Conservation (phyloP, 2,888 invertebrate genomes). For the Dryococelus australis region DNA sequence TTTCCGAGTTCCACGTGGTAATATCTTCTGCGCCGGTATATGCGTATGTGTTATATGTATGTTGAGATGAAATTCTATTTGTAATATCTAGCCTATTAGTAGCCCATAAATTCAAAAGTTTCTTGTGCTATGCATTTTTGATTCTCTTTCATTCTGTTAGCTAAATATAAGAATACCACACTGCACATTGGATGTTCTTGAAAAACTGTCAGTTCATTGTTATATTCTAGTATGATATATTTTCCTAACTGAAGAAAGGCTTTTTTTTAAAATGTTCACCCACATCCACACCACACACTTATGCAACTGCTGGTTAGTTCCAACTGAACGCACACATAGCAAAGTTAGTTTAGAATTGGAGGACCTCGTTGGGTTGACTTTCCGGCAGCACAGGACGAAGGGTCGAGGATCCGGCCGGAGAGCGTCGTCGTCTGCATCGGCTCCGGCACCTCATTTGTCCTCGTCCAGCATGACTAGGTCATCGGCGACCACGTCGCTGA, state of each 20-base stretch:
- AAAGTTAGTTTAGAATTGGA: background rate
- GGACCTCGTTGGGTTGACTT: background rate
- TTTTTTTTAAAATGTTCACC: constrained; percentile 3
- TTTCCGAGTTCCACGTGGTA: background rate
- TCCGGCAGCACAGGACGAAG: no score
- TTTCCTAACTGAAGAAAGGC: constrained; percentile 16
- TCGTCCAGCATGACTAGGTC: constrained; percentile 84
- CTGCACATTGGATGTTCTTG: background rate
- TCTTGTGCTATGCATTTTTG: background rate
- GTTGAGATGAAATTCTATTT: constrained; percentile 10
- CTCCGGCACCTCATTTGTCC: constrained; percentile 62
- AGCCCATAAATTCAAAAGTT: background rate
- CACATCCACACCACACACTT: background rate
- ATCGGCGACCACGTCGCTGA: constrained; percentile 94
- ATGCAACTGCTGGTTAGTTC: background rate
- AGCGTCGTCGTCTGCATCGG: no score
- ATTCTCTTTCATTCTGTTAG: background rate
- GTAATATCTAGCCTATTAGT: background rate
- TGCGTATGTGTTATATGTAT: background rate
- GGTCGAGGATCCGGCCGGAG: no score
- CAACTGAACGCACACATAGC: background rate
- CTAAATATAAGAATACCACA: constrained; percentile 16
- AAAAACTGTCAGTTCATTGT: background rate
- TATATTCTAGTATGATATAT: constrained; percentile 16
- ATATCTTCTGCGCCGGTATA: constrained; percentile 3